Evolutionary conservation across 2,888 invertebrate genomes (phyloP).

Genomic region (Pachymerium ferrugineum): DNA sequence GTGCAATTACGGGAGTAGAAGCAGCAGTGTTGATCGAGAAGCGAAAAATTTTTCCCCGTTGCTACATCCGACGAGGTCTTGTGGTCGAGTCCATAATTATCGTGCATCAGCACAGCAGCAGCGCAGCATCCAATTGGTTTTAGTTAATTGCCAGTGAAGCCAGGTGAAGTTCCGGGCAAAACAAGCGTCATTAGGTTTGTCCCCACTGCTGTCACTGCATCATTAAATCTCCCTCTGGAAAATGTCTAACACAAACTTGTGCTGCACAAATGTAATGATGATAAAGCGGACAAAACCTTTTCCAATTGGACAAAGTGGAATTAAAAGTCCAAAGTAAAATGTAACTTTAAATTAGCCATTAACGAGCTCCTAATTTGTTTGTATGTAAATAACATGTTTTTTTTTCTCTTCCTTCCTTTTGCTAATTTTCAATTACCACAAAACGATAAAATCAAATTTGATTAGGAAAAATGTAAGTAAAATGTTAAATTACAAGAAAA

Average conservation of each 20-base stretch:
- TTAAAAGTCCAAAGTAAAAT: not conserved
- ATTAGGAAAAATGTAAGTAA: not conserved
- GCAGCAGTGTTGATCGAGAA: conserved; percentile 12
- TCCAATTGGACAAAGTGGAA: conserved; percentile 25
- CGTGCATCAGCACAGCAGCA: conserved; percentile 24
- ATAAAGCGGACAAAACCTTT: conserved; percentile 11
- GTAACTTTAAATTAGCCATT: conserved; percentile 1
- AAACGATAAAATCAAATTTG: no score
- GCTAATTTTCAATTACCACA: not conserved
- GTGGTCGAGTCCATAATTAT: conserved; percentile 25
- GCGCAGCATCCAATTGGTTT: conserved; percentile 25
- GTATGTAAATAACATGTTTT: not conserved
- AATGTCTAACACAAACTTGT: conserved; percentile 17
- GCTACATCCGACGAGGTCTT: conserved; percentile 10
- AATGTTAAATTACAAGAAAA: not conserved
- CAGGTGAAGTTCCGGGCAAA: conserved; percentile 27
- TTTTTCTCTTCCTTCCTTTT: no score
- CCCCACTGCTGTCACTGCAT: conserved; percentile 22
- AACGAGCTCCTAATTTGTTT: not conserved
- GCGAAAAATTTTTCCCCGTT: conserved; percentile 20
- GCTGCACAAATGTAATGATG: conserved; percentile 17
- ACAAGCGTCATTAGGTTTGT: conserved; percentile 27
- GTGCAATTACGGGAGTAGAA: conserved; percentile 1
- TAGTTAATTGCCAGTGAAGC: conserved; percentile 27
- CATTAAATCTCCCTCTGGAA: conserved; percentile 22